Percentiles rank a stretch among this genome's conserved stretches.
phyloP scores from a whole-genome alignment of 2,797 vertebrate species.

The Sebastes trivittatus region DNA sequence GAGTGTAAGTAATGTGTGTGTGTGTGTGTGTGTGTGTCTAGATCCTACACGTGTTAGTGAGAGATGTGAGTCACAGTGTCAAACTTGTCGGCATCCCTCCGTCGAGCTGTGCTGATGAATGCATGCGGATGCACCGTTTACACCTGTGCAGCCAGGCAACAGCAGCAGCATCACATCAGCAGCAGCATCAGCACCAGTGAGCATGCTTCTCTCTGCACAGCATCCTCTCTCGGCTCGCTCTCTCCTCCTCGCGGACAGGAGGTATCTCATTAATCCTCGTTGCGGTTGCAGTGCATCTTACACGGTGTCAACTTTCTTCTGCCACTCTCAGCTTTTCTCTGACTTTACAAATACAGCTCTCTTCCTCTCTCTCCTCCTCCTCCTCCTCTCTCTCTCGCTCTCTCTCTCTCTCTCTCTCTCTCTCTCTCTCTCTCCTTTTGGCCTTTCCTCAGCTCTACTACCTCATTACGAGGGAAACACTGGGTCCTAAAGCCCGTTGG shows the following conservation, averaged over 20 bases:
- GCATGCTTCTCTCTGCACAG: neutral
- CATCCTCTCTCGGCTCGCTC: neutral
- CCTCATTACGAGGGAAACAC: slow-evolving; percentile 5
- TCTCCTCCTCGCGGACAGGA: neutral
- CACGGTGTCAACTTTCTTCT: slow-evolving; percentile 58
- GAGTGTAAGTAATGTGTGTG: neutral
- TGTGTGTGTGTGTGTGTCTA: neutral
- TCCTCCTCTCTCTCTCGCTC: no score
- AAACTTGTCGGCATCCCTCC: slow-evolving; percentile 24
- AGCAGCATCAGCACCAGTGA: neutral
- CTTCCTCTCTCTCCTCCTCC: neutral
- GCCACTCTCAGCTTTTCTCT: slow-evolving; percentile 49
- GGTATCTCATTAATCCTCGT: slow-evolving; percentile 38
- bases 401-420: neutral
- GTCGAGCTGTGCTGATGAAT: neutral
- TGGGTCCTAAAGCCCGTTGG: slow-evolving; percentile 70
- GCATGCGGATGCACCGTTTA: neutral
- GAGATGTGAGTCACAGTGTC: neutral
- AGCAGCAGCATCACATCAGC: neutral
- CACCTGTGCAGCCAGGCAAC: neutral
- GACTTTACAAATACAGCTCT: slow-evolving; percentile 42
- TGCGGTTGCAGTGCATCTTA: slow-evolving; percentile 13
- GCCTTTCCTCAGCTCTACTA: slow-evolving; percentile 37
- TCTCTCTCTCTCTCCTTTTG: slow-evolving; percentile 7
- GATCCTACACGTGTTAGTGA: neutral